phyloP scores from a whole-genome alignment of 2,888 invertebrate genomes.

The Argyra leucocephala region DNA sequence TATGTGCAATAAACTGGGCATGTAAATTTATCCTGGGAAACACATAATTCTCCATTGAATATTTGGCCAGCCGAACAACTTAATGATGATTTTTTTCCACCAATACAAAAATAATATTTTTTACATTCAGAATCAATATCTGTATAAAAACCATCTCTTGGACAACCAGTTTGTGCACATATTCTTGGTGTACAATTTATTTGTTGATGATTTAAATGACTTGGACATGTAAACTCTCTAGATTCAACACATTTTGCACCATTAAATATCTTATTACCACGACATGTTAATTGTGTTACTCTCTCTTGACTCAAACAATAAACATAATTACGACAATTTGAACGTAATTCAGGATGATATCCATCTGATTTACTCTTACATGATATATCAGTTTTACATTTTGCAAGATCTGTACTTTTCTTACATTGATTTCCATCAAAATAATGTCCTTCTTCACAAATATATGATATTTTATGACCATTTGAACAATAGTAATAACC shows the following conservation, averaged over 20 bases:
- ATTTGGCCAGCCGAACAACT: slow-evolving; percentile 45
- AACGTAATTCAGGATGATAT: slow-evolving; percentile 49
- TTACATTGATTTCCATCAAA: slow-evolving; percentile 46
- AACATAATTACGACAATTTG: slow-evolving; percentile 51
- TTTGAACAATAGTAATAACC: slow-evolving; percentile 51
- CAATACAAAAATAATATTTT: slow-evolving; percentile 52
- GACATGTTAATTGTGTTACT: slow-evolving; percentile 48
- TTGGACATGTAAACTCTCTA: slow-evolving; percentile 43
- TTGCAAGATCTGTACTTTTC: slow-evolving; percentile 19
- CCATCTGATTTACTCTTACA: slow-evolving; percentile 49
- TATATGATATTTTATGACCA: slow-evolving; percentile 50
- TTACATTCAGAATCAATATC: slow-evolving; percentile 44
- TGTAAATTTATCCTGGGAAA: slow-evolving; percentile 33
- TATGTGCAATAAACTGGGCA: slow-evolving; percentile 30
- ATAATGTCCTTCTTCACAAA: slow-evolving; percentile 46
- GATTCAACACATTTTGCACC: slow-evolving; percentile 49
- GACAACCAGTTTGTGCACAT: slow-evolving; percentile 27
- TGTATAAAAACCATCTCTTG: slow-evolving; percentile 48
- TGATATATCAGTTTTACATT: slow-evolving; percentile 26
- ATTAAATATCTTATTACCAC: slow-evolving; percentile 51
- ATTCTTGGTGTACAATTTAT: slow-evolving; percentile 32
- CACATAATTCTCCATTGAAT: slow-evolving; percentile 53
- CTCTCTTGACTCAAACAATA: slow-evolving; percentile 51
- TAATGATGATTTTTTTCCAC: slow-evolving; percentile 47
- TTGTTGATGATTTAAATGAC: slow-evolving; percentile 35